A percentile compares a stretch with the other conserved stretches of the same genome.
These are phyloP conservation scores for Tenthredo scrophulariae DNA, from an alignment of 2,888 invertebrate genomes.

Conservation along the genomic window DNA sequence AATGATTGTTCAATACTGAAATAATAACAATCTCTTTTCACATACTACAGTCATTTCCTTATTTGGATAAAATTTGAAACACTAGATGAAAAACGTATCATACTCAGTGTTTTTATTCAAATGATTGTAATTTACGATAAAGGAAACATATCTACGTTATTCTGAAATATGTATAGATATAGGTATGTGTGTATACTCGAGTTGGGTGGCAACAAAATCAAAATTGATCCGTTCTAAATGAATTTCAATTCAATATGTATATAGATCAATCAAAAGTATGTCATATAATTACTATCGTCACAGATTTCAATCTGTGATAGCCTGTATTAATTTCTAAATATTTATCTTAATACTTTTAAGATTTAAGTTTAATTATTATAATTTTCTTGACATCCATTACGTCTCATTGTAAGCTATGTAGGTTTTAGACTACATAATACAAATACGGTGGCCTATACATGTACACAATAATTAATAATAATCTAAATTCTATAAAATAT, in stretches of 20 bases:
- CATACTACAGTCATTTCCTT: constrained; percentile 1
- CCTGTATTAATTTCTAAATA: constrained; percentile 13
- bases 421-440: constrained; percentile 25
- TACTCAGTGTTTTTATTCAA: constrained; percentile 29
- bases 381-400: neutral
- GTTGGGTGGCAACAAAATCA: neutral
- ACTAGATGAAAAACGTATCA: constrained; percentile 32
- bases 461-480: constrained; percentile 35
- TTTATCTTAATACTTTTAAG: constrained; percentile 42
- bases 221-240: constrained; percentile 15
- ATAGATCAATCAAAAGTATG: constrained; percentile 25
- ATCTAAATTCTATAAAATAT: constrained; percentile 43
- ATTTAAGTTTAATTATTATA: constrained; percentile 30
- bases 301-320: constrained; percentile 9
- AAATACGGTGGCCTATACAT: constrained; percentile 37
- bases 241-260: constrained; percentile 44
- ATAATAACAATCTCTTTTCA: neutral
- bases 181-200: neutral
- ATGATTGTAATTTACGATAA: constrained; percentile 24
- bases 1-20: neutral
- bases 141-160: constrained; percentile 18
- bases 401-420: constrained; percentile 39
- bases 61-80: constrained; percentile 44
- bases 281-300: constrained; percentile 29
- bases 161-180: constrained; percentile 4